Base-by-base conservation (phyloP, 2,797 vertebrate species). In the Enteromius thamalakanensis region DNA sequence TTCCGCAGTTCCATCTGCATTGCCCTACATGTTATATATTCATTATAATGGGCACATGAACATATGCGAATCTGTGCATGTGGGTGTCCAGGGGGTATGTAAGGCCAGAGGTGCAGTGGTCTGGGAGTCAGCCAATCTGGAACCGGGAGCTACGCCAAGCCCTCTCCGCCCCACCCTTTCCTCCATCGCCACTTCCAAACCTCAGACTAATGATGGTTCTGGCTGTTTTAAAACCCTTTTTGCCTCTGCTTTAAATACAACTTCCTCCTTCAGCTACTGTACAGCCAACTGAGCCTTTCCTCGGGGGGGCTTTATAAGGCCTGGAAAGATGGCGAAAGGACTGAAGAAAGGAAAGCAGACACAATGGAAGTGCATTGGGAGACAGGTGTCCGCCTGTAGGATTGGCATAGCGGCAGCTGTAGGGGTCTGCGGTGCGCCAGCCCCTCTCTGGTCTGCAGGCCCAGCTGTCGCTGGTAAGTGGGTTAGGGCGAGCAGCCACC, bases 201-300 rank as follows among this genome's bases (percentile, higher is more conserved):
- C 93, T 94, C 93, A 92, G 88, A 89, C 92, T 95, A 94, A 94
- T 94, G 92, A 94, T 89, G 86, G 93, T 90, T 91, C 91, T 92
- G 82, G 79, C 76, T 88, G 90, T 89, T 91, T 85, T 91, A 89
- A 86, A 87, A 79, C 34, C 67, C 67, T 65, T 77, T 58, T 77
- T 53, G 77, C 86, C 71, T 53, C 23, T 1, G 68, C 84, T 76
- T 84, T 80, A 86, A 87, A 87, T 85, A 84, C 67, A 65, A 81
- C 49, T 87, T 82, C 75, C 86, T 87, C n/a, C 65, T 83, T 83
- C 71, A 83, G 81, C 81, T 70, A 65, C 68, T 0, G 12, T 80
- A 34, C 10, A 64, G 37, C 60, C n/a, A 6, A 26, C 76, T 26
- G 62, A 37, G 32, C 76, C 55, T 72, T 42, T 76, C 21, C 6